Evolutionary conservation across 2,888 invertebrate genomes (phyloP).

Genomic region (Matsumyia berberina): DNA sequence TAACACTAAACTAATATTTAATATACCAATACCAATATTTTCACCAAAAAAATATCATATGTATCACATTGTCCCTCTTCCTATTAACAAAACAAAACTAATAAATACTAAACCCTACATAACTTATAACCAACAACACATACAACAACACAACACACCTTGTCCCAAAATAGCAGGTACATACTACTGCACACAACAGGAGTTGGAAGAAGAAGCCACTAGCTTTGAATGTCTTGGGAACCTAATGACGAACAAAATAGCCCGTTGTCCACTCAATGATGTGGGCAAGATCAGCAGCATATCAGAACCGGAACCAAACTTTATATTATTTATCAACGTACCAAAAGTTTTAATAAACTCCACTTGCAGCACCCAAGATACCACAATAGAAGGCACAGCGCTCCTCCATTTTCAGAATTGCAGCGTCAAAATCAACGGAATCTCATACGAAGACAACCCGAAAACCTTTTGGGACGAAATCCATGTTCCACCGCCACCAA

Average conservation of each 20-base stretch:
- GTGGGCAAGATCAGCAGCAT: conserved; percentile 22
- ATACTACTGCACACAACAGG: conserved; percentile 17
- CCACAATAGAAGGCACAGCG: conserved; percentile 23
- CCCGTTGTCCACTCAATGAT: conserved; percentile 32
- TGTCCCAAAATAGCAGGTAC: conserved; percentile 47
- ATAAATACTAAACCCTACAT: conserved; percentile 32
- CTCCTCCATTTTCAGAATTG: conserved; percentile 27
- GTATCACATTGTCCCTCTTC: conserved; percentile 45
- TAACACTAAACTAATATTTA: conserved; percentile 57
- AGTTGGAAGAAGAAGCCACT: conserved; percentile 15
- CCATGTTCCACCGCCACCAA: conserved; percentile 34
- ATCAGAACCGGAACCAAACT: conserved; percentile 37
- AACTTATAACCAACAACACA: conserved; percentile 10
- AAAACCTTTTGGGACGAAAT: conserved; percentile 24
- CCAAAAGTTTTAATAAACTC: conserved; percentile 26
- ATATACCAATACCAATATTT: conserved; percentile 43
- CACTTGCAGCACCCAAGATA: conserved; percentile 20
- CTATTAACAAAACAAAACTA: conserved; percentile 41
- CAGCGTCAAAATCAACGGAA: conserved; percentile 19
- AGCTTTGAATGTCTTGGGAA: conserved; percentile 38
- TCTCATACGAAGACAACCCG: conserved; percentile 24
- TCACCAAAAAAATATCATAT: conserved; percentile 18
- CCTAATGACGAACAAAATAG: conserved; percentile 34
- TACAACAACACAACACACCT: conserved; percentile 10
- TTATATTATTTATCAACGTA: conserved; percentile 37